Evolutionary conservation across 2,797 vertebrate genomes (phyloP).

Genomic region (Rhadinocentrus ornatus): DNA sequence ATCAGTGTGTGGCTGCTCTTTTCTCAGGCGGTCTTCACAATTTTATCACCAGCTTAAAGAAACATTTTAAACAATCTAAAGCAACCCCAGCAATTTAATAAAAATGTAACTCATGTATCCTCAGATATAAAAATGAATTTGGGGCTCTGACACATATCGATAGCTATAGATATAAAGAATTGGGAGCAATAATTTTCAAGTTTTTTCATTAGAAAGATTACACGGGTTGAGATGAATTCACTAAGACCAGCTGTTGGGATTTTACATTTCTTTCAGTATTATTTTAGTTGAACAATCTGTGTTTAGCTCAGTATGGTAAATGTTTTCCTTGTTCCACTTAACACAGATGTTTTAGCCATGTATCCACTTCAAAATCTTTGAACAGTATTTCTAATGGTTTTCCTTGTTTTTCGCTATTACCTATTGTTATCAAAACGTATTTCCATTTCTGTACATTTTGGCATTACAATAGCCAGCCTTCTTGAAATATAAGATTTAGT

Average conservation of each 20-base stretch:
- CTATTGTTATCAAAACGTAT: neutral
- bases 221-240: neutral
- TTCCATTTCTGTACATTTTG: neutral
- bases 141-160: neutral
- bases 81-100: conserved; percentile 25
- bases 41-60: conserved; percentile 48
- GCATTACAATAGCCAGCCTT: neutral
- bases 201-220: neutral
- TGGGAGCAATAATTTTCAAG: neutral
- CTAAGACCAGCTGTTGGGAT: neutral
- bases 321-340: neutral
- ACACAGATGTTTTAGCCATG: neutral
- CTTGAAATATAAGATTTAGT: neutral
- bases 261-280: neutral
- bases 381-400: neutral
- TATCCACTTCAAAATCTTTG: neutral
- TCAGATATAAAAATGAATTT: conserved; percentile 6
- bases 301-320: neutral
- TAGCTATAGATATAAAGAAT: neutral
- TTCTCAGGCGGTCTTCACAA: conserved; percentile 41
- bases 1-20: conserved; percentile 13
- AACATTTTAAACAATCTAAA: conserved; percentile 48
- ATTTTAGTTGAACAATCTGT: neutral
- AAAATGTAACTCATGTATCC: conserved; percentile 33
- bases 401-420: neutral